phyloP scores from a whole-genome alignment of 2,888 invertebrate species.

The Plusia festucae region DNA sequence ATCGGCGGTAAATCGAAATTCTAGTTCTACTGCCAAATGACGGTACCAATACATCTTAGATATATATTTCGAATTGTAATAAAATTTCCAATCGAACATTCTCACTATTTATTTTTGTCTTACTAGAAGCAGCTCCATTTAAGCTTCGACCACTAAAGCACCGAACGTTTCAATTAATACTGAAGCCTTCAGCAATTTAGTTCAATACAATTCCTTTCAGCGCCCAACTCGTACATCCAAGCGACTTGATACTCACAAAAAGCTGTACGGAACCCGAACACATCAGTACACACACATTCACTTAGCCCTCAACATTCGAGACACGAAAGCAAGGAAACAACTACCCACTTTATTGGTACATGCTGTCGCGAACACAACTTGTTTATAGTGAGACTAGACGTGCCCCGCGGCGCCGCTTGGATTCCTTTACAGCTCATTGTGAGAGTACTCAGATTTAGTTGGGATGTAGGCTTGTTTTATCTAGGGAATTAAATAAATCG shows the following conservation, averaged over 20 bases:
- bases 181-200: neutral
- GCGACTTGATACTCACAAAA: neutral
- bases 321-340: conserved; percentile 53
- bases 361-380: conserved; percentile 53
- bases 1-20: conserved; percentile 38
- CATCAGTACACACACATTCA: conserved; percentile 18
- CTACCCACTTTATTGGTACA: conserved; percentile 59
- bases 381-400: conserved; percentile 50
- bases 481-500: conserved; percentile 17
- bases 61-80: conserved; percentile 24
- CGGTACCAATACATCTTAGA: conserved; percentile 30
- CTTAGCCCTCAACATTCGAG: conserved; percentile 45
- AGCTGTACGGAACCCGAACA: conserved; percentile 36
- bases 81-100: conserved; percentile 19
- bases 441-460: conserved; percentile 36
- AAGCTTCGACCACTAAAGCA: neutral
- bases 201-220: neutral
- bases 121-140: neutral
- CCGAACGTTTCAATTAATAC: neutral
- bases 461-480: conserved; percentile 11
- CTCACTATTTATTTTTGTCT: too few species aligned
- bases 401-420: conserved; percentile 48
- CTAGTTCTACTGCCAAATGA: conserved; percentile 36
- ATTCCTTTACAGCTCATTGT: conserved; percentile 47
- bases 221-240: neutral